Percentiles rank a stretch among this genome's conserved stretches.
Conservation (phyloP, 2,888 invertebrate species). For the Agrotis ipsilon region DNA sequence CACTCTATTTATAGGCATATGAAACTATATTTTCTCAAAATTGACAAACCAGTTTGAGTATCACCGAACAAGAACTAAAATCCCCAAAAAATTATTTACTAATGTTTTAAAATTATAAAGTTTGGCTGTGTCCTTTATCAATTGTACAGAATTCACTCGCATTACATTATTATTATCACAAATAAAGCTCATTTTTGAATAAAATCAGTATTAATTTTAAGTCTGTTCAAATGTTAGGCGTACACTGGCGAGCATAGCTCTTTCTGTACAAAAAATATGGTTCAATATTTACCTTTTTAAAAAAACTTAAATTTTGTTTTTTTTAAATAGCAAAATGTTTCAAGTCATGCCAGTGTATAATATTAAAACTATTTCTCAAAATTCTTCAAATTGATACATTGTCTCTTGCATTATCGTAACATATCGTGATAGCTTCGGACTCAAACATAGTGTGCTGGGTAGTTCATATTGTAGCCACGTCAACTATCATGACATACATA, state of each 20-base stretch:
- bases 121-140: conserved; percentile 53
- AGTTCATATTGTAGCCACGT: conserved; percentile 3
- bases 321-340: background rate
- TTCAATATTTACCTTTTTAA: no score
- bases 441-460: conserved; percentile 30
- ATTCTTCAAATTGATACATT: conserved; percentile 2
- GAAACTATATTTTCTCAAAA: conserved; percentile 17
- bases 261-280: no score
- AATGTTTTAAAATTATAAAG: background rate
- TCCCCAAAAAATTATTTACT: conserved; percentile 13
- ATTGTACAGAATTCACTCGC: conserved; percentile 35
- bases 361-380: background rate
- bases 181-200: conserved; percentile 43
- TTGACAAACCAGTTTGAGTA: background rate
- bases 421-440: conserved; percentile 33
- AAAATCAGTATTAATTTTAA: conserved; percentile 50
- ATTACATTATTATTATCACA: background rate
- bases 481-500: conserved; percentile 16
- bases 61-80: conserved; percentile 22
- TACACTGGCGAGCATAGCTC: conserved; percentile 21
- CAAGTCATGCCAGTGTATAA: conserved; percentile 11
- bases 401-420: conserved; percentile 25
- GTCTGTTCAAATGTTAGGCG: conserved; percentile 25
- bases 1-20: background rate
- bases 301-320: background rate